A percentile compares a stretch with the other conserved stretches of the same genome.
These are phyloP conservation scores for Acanthurus lineatus DNA, from an alignment of 2,797 vertebrate genomes.

Conservation along the genomic window DNA sequence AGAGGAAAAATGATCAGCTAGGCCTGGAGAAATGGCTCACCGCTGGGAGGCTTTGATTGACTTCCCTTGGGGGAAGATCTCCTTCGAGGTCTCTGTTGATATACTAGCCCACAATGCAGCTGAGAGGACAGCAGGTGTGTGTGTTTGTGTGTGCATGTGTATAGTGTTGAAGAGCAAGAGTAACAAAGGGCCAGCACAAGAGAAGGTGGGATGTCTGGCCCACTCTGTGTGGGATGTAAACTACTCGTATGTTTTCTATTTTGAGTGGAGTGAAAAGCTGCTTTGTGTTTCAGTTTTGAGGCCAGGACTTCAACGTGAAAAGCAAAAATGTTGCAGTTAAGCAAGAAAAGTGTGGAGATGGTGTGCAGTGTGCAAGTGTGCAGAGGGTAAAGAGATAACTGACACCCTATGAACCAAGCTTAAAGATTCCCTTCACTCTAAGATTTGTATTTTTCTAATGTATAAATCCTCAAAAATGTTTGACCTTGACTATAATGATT, in stretches of 20 bases:
- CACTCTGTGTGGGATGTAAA: slow-evolving; percentile 70
- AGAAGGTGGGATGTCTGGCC: slow-evolving; percentile 65
- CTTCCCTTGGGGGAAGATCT: slow-evolving; percentile 71
- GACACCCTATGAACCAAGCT: background rate
- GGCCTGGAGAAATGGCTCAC: slow-evolving; percentile 71
- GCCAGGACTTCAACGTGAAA: slow-evolving; percentile 30
- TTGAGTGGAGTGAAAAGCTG: slow-evolving; percentile 51
- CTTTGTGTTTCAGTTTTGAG: slow-evolving; percentile 43
- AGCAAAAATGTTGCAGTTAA: slow-evolving; percentile 12
- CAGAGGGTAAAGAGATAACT: slow-evolving; percentile 17
- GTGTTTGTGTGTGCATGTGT: slow-evolving; percentile 36
- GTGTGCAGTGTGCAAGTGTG: background rate
- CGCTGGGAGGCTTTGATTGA: slow-evolving; percentile 81
- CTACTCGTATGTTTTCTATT: slow-evolving; percentile 67
- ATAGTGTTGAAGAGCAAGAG: slow-evolving; percentile 39
- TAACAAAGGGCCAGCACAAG: slow-evolving; percentile 60
- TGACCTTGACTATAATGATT: too few species aligned
- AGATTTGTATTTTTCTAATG: too few species aligned
- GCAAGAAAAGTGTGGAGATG: background rate
- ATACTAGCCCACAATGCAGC: slow-evolving; percentile 44
- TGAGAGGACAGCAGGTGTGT: slow-evolving; percentile 42
- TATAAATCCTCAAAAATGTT: too few species aligned
- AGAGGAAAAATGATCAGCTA: slow-evolving; percentile 82
- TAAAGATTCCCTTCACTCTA: too few species aligned
- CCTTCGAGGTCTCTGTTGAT: slow-evolving; percentile 62